Evolutionary conservation across 2,797 vertebrate species (phyloP).

Genomic region (Micropoecilia bifurca): DNA sequence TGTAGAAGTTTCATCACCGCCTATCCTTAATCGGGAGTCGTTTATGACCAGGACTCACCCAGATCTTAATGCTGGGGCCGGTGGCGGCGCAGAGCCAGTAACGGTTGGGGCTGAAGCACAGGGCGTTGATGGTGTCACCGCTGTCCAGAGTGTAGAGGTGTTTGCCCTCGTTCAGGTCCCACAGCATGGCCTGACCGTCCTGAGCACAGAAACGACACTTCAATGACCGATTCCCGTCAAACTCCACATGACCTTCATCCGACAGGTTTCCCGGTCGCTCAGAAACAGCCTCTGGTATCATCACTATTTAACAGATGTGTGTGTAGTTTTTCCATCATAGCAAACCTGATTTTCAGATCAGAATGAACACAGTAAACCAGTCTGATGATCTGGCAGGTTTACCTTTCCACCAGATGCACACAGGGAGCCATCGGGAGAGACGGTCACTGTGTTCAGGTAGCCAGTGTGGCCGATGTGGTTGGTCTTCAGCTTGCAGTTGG

Average conservation of each 20-base stretch:
- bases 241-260: not conserved
- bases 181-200: constrained; percentile 98
- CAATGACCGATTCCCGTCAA: not conserved
- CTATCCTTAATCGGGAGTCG: not conserved
- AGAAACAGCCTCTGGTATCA: constrained; percentile 87
- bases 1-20: constrained; percentile 74
- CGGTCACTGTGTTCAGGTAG: constrained; percentile 96
- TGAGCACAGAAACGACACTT: constrained; percentile 22
- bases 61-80: constrained; percentile 98
- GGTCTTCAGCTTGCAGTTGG: constrained; percentile 98
- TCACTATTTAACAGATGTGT: constrained; percentile 71
- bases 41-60: constrained; percentile 77
- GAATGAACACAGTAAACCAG: not conserved
- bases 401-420: constrained; percentile 98
- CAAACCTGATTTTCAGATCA: constrained; percentile 12
- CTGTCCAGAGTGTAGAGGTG: constrained; percentile 97
- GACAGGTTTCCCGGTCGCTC: constrained; percentile 52
- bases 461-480: constrained; percentile 97
- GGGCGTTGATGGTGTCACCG: constrained; percentile 93
- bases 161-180: constrained; percentile 98
- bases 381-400: not conserved
- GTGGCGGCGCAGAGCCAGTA: constrained; percentile 98
- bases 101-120: constrained; percentile 98
- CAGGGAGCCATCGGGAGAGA: constrained; percentile 96
- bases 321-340: constrained; percentile 64